Percentiles rank a stretch among this genome's conserved stretches.
Conservation (phyloP, 2,888 invertebrate species). For the Hirtodrosophila histrioides region DNA sequence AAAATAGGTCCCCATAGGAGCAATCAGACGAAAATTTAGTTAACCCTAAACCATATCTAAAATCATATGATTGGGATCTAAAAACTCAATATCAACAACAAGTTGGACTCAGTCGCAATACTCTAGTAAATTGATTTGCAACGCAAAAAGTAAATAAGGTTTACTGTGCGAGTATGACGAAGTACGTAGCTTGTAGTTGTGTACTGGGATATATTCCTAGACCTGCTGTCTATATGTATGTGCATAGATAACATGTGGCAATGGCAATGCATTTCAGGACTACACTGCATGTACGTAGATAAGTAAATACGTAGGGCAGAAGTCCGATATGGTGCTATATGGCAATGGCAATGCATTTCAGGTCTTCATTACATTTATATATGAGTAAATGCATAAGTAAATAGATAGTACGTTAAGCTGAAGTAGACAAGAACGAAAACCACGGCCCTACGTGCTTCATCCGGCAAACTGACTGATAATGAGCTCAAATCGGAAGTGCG, state of each 20-base stretch:
- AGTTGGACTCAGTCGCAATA: no score
- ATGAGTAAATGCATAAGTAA: slow-evolving; percentile 13
- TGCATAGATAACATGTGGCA: neutral
- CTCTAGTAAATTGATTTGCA: no score
- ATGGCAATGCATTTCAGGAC: slow-evolving; percentile 21
- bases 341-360: slow-evolving; percentile 17
- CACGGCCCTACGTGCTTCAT: slow-evolving; percentile 43
- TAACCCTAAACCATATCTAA: no score
- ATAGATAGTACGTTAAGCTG: slow-evolving; percentile 10
- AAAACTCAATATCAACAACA: no score
- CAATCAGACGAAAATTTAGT: no score
- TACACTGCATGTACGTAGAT: slow-evolving; percentile 33
- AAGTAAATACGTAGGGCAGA: slow-evolving; percentile 10
- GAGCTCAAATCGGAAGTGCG: slow-evolving; percentile 51
- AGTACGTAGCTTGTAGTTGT: no score
- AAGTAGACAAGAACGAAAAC: neutral
- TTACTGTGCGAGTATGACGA: no score
- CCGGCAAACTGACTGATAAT: slow-evolving; percentile 68
- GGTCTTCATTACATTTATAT: slow-evolving; percentile 40
- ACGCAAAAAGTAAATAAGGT: no score
- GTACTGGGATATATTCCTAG: no score
- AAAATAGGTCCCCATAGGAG: no score
- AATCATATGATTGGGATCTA: no score
- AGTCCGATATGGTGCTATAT: neutral
- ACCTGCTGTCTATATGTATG: no score